Conservation (phyloP, 2,113 vertebrate genomes). For the Willisornis vidua region DNA sequence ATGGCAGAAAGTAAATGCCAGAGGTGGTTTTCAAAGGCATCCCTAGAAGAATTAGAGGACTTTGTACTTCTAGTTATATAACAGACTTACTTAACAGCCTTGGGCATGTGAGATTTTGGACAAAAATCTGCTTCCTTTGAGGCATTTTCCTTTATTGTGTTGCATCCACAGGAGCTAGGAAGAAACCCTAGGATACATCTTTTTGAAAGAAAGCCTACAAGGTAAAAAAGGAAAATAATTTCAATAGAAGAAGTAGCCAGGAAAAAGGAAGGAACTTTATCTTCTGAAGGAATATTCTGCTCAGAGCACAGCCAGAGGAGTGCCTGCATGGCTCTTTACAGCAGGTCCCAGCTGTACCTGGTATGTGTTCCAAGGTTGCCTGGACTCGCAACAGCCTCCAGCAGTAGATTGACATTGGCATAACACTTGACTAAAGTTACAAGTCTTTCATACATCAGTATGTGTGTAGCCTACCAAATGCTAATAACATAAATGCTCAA, state of each 20-base stretch:
- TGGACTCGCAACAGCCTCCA: accelerated
- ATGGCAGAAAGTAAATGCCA: background rate
- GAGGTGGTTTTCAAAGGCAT: background rate
- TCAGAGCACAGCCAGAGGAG: background rate
- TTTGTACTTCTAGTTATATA: background rate
- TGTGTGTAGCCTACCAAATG: background rate
- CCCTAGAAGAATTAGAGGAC: background rate
- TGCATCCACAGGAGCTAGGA: background rate
- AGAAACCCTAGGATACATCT: background rate
- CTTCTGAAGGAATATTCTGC: background rate
- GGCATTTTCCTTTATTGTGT: background rate
- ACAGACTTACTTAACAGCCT: background rate
- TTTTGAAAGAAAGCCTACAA: background rate
- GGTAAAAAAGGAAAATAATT: background rate
- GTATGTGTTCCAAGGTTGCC: background rate
- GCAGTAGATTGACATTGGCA: accelerated
- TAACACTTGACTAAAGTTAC: background rate
- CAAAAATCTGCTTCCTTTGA: background rate
- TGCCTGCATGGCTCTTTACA: background rate
- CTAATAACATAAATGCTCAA: background rate
- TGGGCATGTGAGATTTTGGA: background rate
- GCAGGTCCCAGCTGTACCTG: background rate
- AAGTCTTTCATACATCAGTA: background rate
- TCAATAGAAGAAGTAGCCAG: background rate
- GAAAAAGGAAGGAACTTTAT: background rate